A percentile compares a stretch with the other conserved stretches of the same genome.
phyloP scores from a whole-genome alignment of 2,888 invertebrate species.

The Entomobrya proxima region DNA sequence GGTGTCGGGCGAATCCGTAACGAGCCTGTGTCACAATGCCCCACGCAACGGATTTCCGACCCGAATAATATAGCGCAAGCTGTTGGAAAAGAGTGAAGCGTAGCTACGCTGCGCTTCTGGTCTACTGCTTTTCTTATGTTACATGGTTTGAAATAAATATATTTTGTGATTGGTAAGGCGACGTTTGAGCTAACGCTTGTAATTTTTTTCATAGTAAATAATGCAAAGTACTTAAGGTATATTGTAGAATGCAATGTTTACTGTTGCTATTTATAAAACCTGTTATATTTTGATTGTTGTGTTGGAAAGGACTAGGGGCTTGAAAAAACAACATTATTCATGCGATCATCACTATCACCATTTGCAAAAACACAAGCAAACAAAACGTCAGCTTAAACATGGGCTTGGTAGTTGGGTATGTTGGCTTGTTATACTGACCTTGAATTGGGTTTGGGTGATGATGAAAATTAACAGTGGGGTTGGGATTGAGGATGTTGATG shows the following conservation, averaged over 20 bases:
- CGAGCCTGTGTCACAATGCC: neutral
- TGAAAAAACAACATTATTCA: neutral
- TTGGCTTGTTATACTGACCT: conserved; percentile 33
- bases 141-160: too few species aligned
- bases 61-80: neutral
- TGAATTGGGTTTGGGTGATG: conserved; percentile 47
- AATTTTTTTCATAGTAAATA: too few species aligned
- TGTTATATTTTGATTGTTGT: too few species aligned
- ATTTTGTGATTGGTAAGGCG: too few species aligned
- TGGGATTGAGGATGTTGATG: neutral
- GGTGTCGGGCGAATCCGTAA: conserved; percentile 32
- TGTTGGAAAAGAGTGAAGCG: too few species aligned
- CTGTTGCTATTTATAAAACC: too few species aligned
- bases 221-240: too few species aligned
- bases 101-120: too few species aligned
- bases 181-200: too few species aligned
- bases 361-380: conserved; percentile 15
- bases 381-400: neutral
- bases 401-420: neutral
- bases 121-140: too few species aligned
- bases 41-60: neutral
- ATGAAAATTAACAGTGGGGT: neutral
- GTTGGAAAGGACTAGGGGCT: neutral
- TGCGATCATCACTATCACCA: neutral
- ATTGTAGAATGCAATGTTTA: too few species aligned